Base-by-base conservation (phyloP, 2,797 vertebrate species). In the Danio choprae region DNA sequence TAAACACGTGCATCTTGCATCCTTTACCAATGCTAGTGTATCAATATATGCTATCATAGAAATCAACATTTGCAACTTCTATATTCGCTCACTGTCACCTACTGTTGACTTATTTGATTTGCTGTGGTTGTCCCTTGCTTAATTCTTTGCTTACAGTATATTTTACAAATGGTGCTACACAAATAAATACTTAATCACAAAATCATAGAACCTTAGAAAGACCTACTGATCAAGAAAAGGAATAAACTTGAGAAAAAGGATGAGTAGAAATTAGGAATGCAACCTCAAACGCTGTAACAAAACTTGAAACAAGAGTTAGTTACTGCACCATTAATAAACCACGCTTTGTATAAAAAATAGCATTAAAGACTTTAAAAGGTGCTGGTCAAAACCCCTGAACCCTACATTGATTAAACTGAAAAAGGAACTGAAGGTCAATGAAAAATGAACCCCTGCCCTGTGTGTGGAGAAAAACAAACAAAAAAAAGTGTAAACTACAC, bases 101-200 rank as follows among this genome's bases (percentile, higher is more conserved):
- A 46, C 46, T 29, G 18, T 65, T 51, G 38, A 55, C 10, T 22
- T 64, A 11, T 43, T 43, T 75, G 8, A 40, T 64, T 63, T 51
- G 44, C 5, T 60, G 22, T 36, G 43, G 16, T 74, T 74, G 15
- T 13, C 60, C 5, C 44, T 41, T 1, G 4, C 22, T n/a, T 44
- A 73, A 8, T 10, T 59, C 41, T 59, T 40, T 43, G n/a, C 11
- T 11, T 46, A 29, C 4, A 55, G 12, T 56, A 41, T 56, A 9
- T 16, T 73, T 74, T 50, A 41, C 46, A 63, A 75, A 64, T 20
- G 29, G 18, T 43, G 60, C 18, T 40, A 63, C n/a, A 20, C 7
- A 43, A 51, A 74, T 74, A 40, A 63, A 51, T 22, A 41, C 12
- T 29, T 41, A 72, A 7, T 70, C 36, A 13, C 12, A 55, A 10